Evolutionary conservation across 2,113 vertebrate genomes (phyloP).

Genomic region (Phrynosoma platyrhinos): DNA sequence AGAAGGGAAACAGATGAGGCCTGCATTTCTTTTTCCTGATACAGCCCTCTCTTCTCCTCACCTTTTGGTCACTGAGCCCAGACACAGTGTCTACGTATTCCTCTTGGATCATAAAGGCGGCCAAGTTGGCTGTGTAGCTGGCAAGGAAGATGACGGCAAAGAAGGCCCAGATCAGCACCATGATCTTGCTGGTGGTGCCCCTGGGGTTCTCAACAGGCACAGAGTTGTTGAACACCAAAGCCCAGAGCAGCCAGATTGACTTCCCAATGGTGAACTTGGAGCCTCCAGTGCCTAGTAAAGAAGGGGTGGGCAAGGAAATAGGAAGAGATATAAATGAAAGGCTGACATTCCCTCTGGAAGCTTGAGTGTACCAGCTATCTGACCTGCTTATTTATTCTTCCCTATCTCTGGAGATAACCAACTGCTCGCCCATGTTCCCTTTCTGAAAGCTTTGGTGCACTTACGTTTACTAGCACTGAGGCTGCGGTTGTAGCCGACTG

Average conservation of each 20-base stretch:
- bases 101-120: slow-evolving; percentile 97
- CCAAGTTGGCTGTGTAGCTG: slow-evolving; percentile 95
- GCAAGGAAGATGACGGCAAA: slow-evolving; percentile 97
- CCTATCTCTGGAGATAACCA: not conserved
- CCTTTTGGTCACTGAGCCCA: slow-evolving; percentile 95
- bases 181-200: slow-evolving; percentile 97
- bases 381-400: not conserved
- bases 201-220: slow-evolving; percentile 95
- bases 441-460: slow-evolving; percentile 55
- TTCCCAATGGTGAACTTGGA: slow-evolving; percentile 95
- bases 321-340: not conserved
- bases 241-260: slow-evolving; percentile 88
- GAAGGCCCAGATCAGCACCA: slow-evolving; percentile 97
- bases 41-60: slow-evolving; percentile 47
- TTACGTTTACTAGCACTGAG: slow-evolving; percentile 90
- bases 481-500: slow-evolving; percentile 86
- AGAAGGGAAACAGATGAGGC: not conserved
- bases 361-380: not conserved
- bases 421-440: not conserved
- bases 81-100: slow-evolving; percentile 96
- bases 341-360: no score
- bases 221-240: slow-evolving; percentile 95
- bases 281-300: slow-evolving; percentile 79
- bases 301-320: no score
- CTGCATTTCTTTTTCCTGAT: not conserved